These are phyloP conservation scores for Heliconius ethilla DNA, from an alignment of 2,888 invertebrate species.

Conservation along the genomic window DNA sequence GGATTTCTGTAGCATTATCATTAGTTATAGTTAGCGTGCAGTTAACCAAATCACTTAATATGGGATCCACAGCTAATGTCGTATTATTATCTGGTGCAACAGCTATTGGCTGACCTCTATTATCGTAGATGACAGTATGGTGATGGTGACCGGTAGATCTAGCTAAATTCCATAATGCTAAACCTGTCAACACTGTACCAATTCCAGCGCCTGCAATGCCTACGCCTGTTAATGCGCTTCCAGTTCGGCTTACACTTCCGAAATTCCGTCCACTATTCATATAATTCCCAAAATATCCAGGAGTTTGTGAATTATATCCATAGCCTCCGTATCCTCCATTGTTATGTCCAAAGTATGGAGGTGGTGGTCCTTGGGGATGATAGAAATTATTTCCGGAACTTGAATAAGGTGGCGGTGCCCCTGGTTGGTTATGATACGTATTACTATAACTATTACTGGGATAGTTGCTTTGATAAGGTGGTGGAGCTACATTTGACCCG, in stretches of 20 bases:
- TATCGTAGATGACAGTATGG: constrained; percentile 76
- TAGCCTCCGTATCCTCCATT: constrained; percentile 53
- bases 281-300: constrained; percentile 73
- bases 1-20: constrained; percentile 69
- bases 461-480: constrained; percentile 56
- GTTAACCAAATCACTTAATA: constrained; percentile 72
- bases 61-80: constrained; percentile 61
- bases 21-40: constrained; percentile 74
- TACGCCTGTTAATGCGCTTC: constrained; percentile 68
- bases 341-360: constrained; percentile 58
- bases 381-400: constrained; percentile 60
- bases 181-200: constrained; percentile 75
- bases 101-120: constrained; percentile 74
- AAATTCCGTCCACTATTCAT: constrained; percentile 59
- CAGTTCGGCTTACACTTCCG: constrained; percentile 64
- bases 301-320: constrained; percentile 62
- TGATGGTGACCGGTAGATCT: constrained; percentile 71
- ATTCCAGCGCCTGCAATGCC: constrained; percentile 77
- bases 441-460: constrained; percentile 56
- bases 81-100: constrained; percentile 68
- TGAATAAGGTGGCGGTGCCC: constrained; percentile 66
- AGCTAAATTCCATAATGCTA: constrained; percentile 78
- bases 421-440: constrained; percentile 61
- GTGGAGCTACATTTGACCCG: constrained; percentile 57
- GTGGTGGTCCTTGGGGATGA: constrained; percentile 67